Percentiles rank a stretch among this genome's conserved stretches.
phyloP scores from a whole-genome alignment of 2,888 invertebrate genomes.

The Erebia ligea region DNA sequence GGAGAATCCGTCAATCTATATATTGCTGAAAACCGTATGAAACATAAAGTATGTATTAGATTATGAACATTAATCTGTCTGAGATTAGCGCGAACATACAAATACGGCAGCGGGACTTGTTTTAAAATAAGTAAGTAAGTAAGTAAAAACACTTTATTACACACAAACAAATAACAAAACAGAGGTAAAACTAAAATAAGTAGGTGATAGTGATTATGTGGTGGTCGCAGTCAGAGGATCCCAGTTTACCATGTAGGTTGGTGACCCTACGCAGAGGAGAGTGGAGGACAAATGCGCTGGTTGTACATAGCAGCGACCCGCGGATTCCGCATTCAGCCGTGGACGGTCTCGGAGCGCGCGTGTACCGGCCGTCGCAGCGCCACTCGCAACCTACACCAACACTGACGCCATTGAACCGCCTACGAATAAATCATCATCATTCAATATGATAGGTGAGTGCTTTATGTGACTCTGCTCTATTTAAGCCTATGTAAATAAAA shows the following conservation, averaged over 20 bases:
- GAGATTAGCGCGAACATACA: too few species aligned
- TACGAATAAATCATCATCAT: slow-evolving; percentile 59
- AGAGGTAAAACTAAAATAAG: too few species aligned
- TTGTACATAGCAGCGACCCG: slow-evolving; percentile 29
- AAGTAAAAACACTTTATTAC: too few species aligned
- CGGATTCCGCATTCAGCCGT: slow-evolving; percentile 70
- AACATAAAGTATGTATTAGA: too few species aligned
- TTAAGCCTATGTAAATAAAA: background rate
- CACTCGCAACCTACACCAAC: slow-evolving; percentile 80
- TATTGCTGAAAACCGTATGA: too few species aligned
- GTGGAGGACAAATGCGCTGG: slow-evolving; percentile 45
- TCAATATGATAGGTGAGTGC: slow-evolving; percentile 75
- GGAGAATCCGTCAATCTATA: too few species aligned
- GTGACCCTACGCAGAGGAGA: slow-evolving; percentile 44
- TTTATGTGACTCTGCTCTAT: background rate
- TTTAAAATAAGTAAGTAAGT: too few species aligned
- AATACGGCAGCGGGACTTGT: too few species aligned
- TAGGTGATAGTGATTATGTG: too few species aligned
- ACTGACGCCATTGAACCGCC: slow-evolving; percentile 72
- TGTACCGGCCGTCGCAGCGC: slow-evolving; percentile 48
- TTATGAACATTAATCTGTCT: too few species aligned
- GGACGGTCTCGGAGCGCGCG: slow-evolving; percentile 68
- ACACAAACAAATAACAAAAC: too few species aligned
- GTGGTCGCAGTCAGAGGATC: slow-evolving; percentile 5
- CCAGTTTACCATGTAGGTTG: slow-evolving; percentile 9